These are phyloP conservation scores for Acanthurus lineatus DNA, from an alignment of 2,797 vertebrate species.

Conservation along the genomic window DNA sequence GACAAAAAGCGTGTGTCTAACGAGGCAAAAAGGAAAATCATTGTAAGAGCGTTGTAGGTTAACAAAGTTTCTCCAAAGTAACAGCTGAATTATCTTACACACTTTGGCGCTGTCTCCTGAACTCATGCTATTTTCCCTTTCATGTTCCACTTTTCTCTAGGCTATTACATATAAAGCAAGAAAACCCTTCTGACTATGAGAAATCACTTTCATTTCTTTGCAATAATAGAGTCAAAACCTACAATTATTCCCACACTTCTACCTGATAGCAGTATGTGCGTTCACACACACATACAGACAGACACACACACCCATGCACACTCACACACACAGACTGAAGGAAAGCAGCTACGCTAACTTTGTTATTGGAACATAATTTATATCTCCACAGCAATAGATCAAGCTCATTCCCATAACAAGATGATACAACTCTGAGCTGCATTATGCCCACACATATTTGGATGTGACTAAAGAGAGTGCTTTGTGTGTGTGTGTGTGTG, in stretches of 20 bases:
- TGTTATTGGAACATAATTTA: constrained; percentile 24
- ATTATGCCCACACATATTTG: constrained; percentile 12
- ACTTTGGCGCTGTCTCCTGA: constrained; percentile 6
- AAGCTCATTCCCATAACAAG: constrained; percentile 29
- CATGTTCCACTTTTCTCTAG: constrained; percentile 37
- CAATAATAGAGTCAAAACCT: constrained; percentile 65
- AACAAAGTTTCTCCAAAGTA: constrained; percentile 30
- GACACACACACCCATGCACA: constrained; percentile 9
- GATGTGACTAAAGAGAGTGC: background rate
- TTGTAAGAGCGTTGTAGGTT: constrained; percentile 6
- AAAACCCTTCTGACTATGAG: constrained; percentile 57
- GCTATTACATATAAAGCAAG: constrained; percentile 36
- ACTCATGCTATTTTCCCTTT: constrained; percentile 15
- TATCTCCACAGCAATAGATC: constrained; percentile 32
- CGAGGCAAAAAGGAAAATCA: constrained; percentile 5
- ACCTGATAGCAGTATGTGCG: constrained; percentile 29
- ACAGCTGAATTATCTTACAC: constrained; percentile 18
- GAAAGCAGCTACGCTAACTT: background rate
- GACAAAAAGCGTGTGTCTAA: constrained; percentile 6
- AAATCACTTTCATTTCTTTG: constrained; percentile 71
- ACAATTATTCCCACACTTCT: constrained; percentile 53
- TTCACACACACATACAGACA: constrained; percentile 3
- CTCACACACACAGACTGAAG: too few relatives aligned
- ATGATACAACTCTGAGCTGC: constrained; percentile 24
- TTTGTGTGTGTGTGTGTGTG: background rate